Conservation (phyloP, 2,113 vertebrate genomes). For the Archocentrus centrarchus region DNA sequence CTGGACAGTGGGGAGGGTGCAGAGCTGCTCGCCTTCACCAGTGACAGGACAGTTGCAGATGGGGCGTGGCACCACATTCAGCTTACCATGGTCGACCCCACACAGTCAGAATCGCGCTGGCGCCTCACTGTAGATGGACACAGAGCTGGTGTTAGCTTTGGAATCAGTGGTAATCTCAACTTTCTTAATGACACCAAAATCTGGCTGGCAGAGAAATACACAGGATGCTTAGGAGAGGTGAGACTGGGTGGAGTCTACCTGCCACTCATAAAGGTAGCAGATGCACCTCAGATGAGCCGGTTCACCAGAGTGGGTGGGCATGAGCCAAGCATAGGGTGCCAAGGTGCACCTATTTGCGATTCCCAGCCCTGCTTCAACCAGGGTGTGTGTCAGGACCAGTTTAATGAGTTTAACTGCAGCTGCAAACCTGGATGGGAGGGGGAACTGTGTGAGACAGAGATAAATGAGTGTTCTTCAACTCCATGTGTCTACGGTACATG, state of each 20-base stretch:
- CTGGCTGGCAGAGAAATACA: conserved; percentile 88
- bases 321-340: conserved; percentile 82
- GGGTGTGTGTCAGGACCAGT: conserved; percentile 87
- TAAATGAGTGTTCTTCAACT: conserved; percentile 84
- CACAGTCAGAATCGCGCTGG: conserved; percentile 80
- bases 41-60: conserved; percentile 77
- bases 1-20: conserved; percentile 81
- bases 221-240: conserved; percentile 89
- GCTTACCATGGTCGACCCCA: conserved; percentile 80
- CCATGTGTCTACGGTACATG: conserved; percentile 88
- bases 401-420: conserved; percentile 85
- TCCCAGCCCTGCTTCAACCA: conserved; percentile 86
- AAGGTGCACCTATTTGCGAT: conserved; percentile 81
- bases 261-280: conserved; percentile 74
- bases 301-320: conserved; percentile 73
- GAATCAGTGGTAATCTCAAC: conserved; percentile 78
- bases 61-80: conserved; percentile 89
- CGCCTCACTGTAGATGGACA: conserved; percentile 80
- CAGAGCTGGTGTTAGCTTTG: conserved; percentile 68
- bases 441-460: conserved; percentile 79
- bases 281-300: conserved; percentile 74
- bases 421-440: conserved; percentile 89
- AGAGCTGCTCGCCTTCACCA: conserved; percentile 79
- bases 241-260: conserved; percentile 88
- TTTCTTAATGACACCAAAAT: conserved; percentile 84